Evolutionary conservation across 1,140 invertebrate species (phyloP).

Genomic region (Aphidius gifuensis): DNA sequence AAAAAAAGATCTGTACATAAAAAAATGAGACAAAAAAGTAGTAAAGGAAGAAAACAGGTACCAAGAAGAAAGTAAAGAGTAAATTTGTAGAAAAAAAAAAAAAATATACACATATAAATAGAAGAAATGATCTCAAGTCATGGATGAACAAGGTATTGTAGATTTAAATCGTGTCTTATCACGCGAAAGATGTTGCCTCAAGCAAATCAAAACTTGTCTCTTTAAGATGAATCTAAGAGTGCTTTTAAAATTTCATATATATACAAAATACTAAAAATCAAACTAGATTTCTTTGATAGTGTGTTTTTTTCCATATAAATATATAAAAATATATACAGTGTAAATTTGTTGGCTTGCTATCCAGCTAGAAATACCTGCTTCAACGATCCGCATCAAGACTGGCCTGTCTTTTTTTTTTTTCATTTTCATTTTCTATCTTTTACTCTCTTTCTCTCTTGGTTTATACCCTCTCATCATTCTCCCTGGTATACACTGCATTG

Average conservation of each 20-base stretch:
- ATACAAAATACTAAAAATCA: conserved; percentile 24
- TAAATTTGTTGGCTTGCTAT: not conserved
- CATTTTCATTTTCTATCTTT: not conserved
- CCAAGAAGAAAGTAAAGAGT: too few species aligned
- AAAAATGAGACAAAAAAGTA: too few species aligned
- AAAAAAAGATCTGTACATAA: too few species aligned
- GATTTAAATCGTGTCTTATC: conserved; percentile 41
- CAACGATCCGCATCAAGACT: conserved; percentile 17
- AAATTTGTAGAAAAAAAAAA: not conserved
- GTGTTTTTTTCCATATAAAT: conserved; percentile 11
- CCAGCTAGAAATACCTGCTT: conserved; percentile 7
- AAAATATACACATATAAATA: conserved; percentile 5
- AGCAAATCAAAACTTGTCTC: conserved; percentile 27
- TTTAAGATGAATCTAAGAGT: conserved; percentile 8
- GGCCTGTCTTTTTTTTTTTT: not conserved
- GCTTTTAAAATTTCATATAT: conserved; percentile 33
- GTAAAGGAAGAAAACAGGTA: too few species aligned
- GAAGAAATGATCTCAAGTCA: not conserved
- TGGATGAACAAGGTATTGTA: conserved; percentile 21
- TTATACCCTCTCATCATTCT: not conserved
- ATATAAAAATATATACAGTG: not conserved
- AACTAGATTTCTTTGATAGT: conserved; percentile 18
- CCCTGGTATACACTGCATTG: conserved; percentile 18
- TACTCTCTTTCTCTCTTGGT: not conserved
- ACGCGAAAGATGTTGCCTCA: conserved; percentile 33